Base-by-base conservation (phyloP, 2,888 invertebrate species). In the Ashinkailepas kermadecensis region DNA sequence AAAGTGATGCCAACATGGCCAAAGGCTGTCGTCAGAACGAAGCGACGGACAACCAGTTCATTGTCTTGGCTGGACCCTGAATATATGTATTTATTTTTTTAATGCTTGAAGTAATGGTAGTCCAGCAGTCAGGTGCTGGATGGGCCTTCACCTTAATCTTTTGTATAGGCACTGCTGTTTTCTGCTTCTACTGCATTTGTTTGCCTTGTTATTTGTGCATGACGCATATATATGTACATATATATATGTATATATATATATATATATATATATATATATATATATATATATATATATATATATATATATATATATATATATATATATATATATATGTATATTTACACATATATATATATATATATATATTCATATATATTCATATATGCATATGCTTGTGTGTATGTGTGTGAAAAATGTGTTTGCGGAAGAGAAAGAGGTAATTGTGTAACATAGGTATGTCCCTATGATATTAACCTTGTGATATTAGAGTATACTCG, bases 381-480 rank as follows among this genome's bases (percentile, higher is more conserved):
- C 39, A 39, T 39, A 39, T 39, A 39, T 39, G 39, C 39, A 4
- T 39, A 39, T 39, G 39, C 39, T 9, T 25, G 6, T 74, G 54
- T 54, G 54, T 1, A 74, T 74, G 54, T 13, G 4, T 1, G 2
- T 1, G 13, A 6, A 18, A 54, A 15, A 39, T 39, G 39, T 39
- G 39, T 39, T 4, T 39, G 39, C 4, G 39, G 4, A 39, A 39
- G 39, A 39, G 39, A 39, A 39, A 39, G 39, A 39, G 39, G 39
- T 39, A 39, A 39, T 39, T 39, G 39, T 39, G 21, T 74, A 74
- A 74, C 74, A 25, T 74, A 74, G 74, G 74, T 4, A 74, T 15
- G 54, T 21, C n/a, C 54, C 74, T 54, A 74, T 74, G 74, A 74
- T 74, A 74, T 74, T 74, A 74, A 74, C 74, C 54, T 13, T 54